Base-by-base conservation (phyloP, 2,113 vertebrate genomes). In the Podiceps cristatus region DNA sequence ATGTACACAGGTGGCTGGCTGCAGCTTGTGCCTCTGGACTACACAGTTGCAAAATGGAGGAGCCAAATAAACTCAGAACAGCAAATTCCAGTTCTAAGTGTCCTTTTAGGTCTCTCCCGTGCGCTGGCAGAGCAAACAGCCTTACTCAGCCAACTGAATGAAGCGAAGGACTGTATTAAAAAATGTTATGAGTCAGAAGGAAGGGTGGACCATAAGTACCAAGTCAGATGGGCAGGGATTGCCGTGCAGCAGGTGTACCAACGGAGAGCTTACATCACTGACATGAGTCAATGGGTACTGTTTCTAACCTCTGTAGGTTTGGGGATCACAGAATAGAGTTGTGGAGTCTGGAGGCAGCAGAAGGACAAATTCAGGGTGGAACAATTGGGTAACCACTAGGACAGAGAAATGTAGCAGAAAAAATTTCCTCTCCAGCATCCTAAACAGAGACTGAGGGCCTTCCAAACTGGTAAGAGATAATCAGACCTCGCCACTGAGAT, bases 371-470 rank as follows among this genome's bases (percentile, higher is more conserved):
- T 78, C 73, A 5, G 8, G 75, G 79, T 88, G 44, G 23, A 80
- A 33, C 31, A 55, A 33, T 6, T 86, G 24, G 12, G 37, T 35
- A 90, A 62, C 33, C 22, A 71, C 56, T 40, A 52, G 19, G n/a
- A 62, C 29, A 45, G 40, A 49, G 47, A 66, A 58, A 37, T 2
- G 9, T 11, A 49, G 47, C 33, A 72, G 50, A 88, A 81, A 60
- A 69, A 16, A 4, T 4, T 78, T 69, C 27, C 0, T 0, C 45
- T 85, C 18, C 13, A 11, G 1, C 5, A 0, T 78, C 40, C 29
- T 37, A 64, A 58, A 72, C 12, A 44, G 42, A 62, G 42, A 72
- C 14, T 15, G 23, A 58, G 44, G 44, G 18, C 37, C 23, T 91
- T 71, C 67, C 71, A 24, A 19, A 23, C 20, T 72, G 11, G 1